Conservation (phyloP, 2,797 vertebrate genomes). For the Discoglossus pictus region DNA sequence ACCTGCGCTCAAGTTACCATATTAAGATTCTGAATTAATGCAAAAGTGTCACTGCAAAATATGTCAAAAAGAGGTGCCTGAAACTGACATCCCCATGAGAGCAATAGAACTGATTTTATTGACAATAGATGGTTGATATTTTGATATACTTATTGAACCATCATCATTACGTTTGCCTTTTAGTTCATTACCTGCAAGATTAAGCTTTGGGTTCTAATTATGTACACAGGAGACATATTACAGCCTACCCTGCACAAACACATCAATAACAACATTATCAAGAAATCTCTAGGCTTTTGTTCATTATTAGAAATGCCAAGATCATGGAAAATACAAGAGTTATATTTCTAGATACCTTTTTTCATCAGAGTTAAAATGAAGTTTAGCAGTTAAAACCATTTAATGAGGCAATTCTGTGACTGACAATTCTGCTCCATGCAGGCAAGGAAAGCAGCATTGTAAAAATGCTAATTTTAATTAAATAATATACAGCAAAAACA, state of each 20-base stretch:
- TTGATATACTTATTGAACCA: slow-evolving; percentile 25
- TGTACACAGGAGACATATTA: slow-evolving; percentile 13
- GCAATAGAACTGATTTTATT: slow-evolving; percentile 13
- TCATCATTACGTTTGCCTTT: not conserved
- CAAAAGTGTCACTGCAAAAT: not conserved
- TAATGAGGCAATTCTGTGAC: slow-evolving; percentile 34
- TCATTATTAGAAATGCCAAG: slow-evolving; percentile 38
- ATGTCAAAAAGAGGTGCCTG: not conserved
- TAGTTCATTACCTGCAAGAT: slow-evolving; percentile 47
- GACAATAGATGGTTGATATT: slow-evolving; percentile 37
- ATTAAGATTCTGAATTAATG: too few relatives aligned
- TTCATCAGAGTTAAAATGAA: slow-evolving; percentile 35
- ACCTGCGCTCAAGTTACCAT: too few relatives aligned
- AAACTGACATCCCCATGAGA: slow-evolving; percentile 19
- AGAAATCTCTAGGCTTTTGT: slow-evolving; percentile 40
- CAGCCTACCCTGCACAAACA: slow-evolving; percentile 44
- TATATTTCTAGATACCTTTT: slow-evolving; percentile 18
- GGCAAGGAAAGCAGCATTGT: slow-evolving; percentile 9
- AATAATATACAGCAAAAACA: slow-evolving; percentile 38
- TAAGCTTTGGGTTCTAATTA: slow-evolving; percentile 41
- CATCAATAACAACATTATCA: slow-evolving; percentile 45
- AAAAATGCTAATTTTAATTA: slow-evolving; percentile 47
- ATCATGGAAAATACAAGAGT: slow-evolving; percentile 13
- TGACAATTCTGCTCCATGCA: slow-evolving; percentile 17
- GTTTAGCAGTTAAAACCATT: slow-evolving; percentile 28